Conservation (phyloP, 2,888 invertebrate genomes). For the Lochmaea capreae region DNA sequence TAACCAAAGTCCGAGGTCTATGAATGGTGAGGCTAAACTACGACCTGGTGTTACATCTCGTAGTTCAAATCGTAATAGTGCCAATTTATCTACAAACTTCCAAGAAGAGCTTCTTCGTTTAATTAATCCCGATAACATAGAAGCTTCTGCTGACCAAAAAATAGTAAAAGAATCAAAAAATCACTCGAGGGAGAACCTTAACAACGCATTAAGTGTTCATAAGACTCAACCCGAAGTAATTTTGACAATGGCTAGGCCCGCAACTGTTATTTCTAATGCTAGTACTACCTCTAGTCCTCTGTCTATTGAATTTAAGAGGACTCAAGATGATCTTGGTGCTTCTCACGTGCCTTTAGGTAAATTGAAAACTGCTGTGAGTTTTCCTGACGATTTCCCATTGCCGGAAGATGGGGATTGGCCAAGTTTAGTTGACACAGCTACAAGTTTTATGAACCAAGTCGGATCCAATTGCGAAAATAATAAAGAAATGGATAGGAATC, state of each 20-base stretch:
- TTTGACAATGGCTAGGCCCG: slow-evolving; percentile 74
- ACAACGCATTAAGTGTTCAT: slow-evolving; percentile 59
- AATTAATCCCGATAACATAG: slow-evolving; percentile 81
- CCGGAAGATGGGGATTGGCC: slow-evolving; percentile 83
- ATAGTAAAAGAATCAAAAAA: slow-evolving; percentile 54
- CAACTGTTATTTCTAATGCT: slow-evolving; percentile 75
- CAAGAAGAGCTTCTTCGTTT: slow-evolving; percentile 88
- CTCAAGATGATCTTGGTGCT: slow-evolving; percentile 68
- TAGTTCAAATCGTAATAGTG: slow-evolving; percentile 71
- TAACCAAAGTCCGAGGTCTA: slow-evolving; percentile 73
- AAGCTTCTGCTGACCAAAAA: slow-evolving; percentile 57
- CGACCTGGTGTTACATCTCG: slow-evolving; percentile 66
- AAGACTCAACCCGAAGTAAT: slow-evolving; percentile 70
- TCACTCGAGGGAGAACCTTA: slow-evolving; percentile 62
- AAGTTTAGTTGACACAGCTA: slow-evolving; percentile 83
- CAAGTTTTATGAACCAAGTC: slow-evolving; percentile 67
- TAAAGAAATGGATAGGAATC: slow-evolving; percentile 35
- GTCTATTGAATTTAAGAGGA: slow-evolving; percentile 69
- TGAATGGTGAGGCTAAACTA: slow-evolving; percentile 71
- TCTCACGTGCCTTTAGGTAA: slow-evolving; percentile 54
- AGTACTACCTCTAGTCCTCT: slow-evolving; percentile 70
- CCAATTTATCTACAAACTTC: slow-evolving; percentile 73
- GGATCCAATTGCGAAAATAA: slow-evolving; percentile 43
- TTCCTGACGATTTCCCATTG: slow-evolving; percentile 70
- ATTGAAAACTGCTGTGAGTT: slow-evolving; percentile 51